phyloP scores from a whole-genome alignment of 2,797 vertebrate species.

The Coreius guichenoti region DNA sequence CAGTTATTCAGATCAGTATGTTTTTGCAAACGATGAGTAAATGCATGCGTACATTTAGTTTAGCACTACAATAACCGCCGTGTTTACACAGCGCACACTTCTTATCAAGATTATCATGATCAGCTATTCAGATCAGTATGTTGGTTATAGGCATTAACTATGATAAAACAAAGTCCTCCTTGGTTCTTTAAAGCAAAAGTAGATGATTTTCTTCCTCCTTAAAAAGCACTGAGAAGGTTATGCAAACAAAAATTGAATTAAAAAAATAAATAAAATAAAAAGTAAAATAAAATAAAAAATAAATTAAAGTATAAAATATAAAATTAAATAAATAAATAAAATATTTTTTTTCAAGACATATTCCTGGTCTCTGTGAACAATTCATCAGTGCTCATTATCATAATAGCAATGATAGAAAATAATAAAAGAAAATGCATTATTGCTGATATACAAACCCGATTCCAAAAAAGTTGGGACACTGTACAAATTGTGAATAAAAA shows the following conservation, averaged over 20 bases:
- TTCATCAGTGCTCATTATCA: background rate
- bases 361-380: background rate
- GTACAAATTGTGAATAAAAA: too few species aligned
- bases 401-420: background rate
- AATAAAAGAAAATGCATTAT: background rate
- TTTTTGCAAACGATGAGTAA: too few species aligned
- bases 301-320: background rate
- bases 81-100: too few species aligned
- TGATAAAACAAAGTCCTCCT: background rate
- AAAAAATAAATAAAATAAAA: background rate
- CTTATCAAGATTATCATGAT: too few species aligned
- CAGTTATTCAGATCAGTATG: background rate
- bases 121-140: background rate
- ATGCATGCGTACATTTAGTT: too few species aligned
- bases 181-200: background rate
- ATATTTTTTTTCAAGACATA: background rate
- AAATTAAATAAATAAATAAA: background rate
- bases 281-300: background rate
- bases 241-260: background rate
- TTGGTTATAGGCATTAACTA: background rate
- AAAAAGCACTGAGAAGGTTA: background rate
- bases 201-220: background rate
- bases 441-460: too few species aligned
- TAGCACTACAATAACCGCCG: too few species aligned
- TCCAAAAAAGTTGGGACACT: too few species aligned